These are phyloP conservation scores for Cyphomyrmex costatus DNA, from an alignment of 1,140 invertebrate genomes.

Conservation along the genomic window DNA sequence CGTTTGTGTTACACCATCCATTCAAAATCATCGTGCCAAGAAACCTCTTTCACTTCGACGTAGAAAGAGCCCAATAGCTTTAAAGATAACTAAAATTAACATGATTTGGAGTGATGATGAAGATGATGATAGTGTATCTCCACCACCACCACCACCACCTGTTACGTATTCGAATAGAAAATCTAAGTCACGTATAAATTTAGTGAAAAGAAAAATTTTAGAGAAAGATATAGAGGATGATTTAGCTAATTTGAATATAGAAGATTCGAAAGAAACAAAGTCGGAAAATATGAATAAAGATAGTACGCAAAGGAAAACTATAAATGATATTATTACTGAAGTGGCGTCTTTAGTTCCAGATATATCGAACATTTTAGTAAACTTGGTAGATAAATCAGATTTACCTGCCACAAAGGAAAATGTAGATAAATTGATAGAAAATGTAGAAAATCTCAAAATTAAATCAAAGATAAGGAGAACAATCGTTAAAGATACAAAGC, in stretches of 20 bases:
- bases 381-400: neutral
- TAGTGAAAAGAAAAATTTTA: slow-evolving; percentile 33
- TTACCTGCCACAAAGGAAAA: slow-evolving; percentile 21
- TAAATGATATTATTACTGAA: slow-evolving; percentile 36
- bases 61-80: slow-evolving; percentile 67
- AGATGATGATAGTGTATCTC: slow-evolving; percentile 29
- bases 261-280: neutral
- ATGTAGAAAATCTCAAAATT: slow-evolving; percentile 17
- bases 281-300: neutral
- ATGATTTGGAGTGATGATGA: slow-evolving; percentile 69
- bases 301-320: neutral
- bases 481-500: neutral
- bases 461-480: neutral
- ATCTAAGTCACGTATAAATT: neutral
- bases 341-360: neutral
- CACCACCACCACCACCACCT: neutral
- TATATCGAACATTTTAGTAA: neutral
- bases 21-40: neutral
- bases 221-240: slow-evolving; percentile 1
- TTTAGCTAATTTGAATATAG: neutral
- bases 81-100: slow-evolving; percentile 68
- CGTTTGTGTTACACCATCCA: slow-evolving; percentile 69
- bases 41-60: slow-evolving; percentile 54
- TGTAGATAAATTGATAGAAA: slow-evolving; percentile 36
- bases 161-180: neutral